These are phyloP conservation scores for Bryconaethiops microstoma DNA, from an alignment of 2,797 vertebrate genomes.

Conservation along the genomic window DNA sequence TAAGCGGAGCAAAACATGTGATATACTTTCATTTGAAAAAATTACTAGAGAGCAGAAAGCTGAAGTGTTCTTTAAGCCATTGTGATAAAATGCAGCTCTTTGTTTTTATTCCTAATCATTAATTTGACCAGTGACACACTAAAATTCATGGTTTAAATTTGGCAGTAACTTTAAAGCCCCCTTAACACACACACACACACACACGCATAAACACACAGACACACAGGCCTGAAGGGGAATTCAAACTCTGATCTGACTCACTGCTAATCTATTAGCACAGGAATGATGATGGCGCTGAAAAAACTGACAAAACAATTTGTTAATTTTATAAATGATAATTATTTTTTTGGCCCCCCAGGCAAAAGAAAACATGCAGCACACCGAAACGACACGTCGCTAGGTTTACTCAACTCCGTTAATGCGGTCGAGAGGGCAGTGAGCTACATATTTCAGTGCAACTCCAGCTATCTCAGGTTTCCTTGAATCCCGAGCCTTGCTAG, in stretches of 20 bases:
- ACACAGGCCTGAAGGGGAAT: slow-evolving; percentile 31
- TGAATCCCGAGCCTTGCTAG: slow-evolving; percentile 67
- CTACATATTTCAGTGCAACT: slow-evolving; percentile 75
- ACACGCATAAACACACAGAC: slow-evolving; percentile 1
- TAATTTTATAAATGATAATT: slow-evolving; percentile 87
- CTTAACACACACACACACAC: not conserved
- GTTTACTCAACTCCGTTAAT: slow-evolving; percentile 73
- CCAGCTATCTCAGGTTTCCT: slow-evolving; percentile 80
- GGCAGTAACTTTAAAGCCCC: slow-evolving; percentile 7
- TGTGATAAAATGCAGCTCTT: slow-evolving; percentile 12
- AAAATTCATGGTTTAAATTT: slow-evolving; percentile 20
- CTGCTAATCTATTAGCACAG: slow-evolving; percentile 77
- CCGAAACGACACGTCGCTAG: slow-evolving; percentile 67
- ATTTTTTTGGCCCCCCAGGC: slow-evolving; percentile 69
- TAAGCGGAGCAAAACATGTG: not conserved
- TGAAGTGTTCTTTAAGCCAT: not conserved
- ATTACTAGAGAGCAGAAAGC: not conserved
- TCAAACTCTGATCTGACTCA: slow-evolving; percentile 54
- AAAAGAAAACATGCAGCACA: slow-evolving; percentile 70
- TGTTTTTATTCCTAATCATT: slow-evolving; percentile 12
- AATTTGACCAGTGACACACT: slow-evolving; percentile 22
- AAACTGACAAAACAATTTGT: slow-evolving; percentile 84
- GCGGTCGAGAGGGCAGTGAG: slow-evolving; percentile 70
- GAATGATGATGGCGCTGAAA: slow-evolving; percentile 78
- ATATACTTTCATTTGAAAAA: not conserved